Evolutionary conservation across 2,797 vertebrate genomes (phyloP), one percentile per base, ranked within the genome.

Genomic region (Gadopsis marmoratus): DNA sequence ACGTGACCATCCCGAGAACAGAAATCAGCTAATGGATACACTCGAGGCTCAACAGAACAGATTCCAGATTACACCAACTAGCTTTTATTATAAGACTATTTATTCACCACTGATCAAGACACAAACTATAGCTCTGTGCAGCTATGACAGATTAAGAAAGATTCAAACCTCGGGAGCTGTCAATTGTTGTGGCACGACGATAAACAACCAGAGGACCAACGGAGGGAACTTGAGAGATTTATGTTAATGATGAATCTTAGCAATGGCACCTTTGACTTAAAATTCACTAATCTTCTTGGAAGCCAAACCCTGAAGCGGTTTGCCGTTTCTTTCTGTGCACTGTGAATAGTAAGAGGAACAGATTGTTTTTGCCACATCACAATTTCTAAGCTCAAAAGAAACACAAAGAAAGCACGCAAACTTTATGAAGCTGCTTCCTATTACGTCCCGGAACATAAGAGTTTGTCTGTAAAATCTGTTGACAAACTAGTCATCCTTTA

Each of bases 21-120:
- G 82, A 85, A 84, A 92, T 89, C 77, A 90, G 65, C 88, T 92
- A 91, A 93, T 89, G 86, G 76, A 90, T 85, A 78, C 33, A 61
- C 71, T 55, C 5, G 21, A 77, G 48, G 61, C 61, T 74, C 54
- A 39, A n/a, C 73, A 75, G 60, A 87, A 76, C 39, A 68, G 21
- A 59, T 7, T 51, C 9, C 3, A 47, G 56, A 73, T 76, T 73
- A 69, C 21, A 31, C 21, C 56, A 37, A 51, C 43, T 2, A 26
- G 7, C 51, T 61, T 50, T 37, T 29, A 29, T 58, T 48, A 8
- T 8, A 31, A 5, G 14, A 31, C 21, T 11, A 23, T 73, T 72
- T 33, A 62, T 55, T 56, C 26, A 41, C 21, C 16, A 2, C 33
- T 50, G 1, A 76, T 47, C 8, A 1, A 7, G 31, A 37, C 26